These are phyloP conservation scores for Oncorhynchus masou DNA, from an alignment of 2,113 vertebrate genomes.

Conservation along the genomic window DNA sequence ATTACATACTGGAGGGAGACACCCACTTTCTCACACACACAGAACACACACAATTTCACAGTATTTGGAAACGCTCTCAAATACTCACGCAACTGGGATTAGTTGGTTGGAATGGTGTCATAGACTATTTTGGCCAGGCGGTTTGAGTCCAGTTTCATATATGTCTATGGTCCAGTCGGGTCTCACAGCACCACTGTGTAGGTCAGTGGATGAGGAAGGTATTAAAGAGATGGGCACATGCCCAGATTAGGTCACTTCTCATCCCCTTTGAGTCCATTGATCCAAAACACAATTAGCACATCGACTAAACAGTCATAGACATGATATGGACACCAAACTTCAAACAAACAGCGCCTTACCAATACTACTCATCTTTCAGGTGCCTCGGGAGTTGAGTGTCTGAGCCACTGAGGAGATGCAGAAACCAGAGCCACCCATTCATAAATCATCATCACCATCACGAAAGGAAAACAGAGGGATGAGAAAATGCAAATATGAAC, in stretches of 20 bases:
- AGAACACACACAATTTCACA: background rate
- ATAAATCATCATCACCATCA: background rate
- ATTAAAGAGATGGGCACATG: background rate
- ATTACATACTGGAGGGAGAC: background rate
- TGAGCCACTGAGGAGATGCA: conserved; percentile 10
- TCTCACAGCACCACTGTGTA: conserved; percentile 1
- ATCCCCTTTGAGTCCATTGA: conserved; percentile 2
- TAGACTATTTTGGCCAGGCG: conserved; percentile 4
- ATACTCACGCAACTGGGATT: background rate
- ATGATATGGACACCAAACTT: conserved; percentile 10
- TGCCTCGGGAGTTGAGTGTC: conserved; percentile 30
- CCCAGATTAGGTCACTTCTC: conserved; percentile 7
- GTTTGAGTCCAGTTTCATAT: background rate
- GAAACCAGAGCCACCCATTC: conserved; percentile 34
- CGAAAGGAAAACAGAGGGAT: conserved; percentile 6
- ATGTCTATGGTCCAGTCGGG: background rate
- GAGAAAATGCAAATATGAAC: background rate
- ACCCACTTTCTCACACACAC: background rate
- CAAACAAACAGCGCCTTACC: conserved; percentile 18
- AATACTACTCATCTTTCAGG: conserved; percentile 40
- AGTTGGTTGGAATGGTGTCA: conserved; percentile 13
- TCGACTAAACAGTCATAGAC: background rate
- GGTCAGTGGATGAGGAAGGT: conserved; percentile 2
- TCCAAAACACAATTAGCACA: conserved; percentile 11
- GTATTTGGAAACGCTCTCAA: background rate